Evolutionary conservation across 2,888 invertebrate genomes (phyloP), one percentile per base, ranked within the genome.

Genomic region (Lacanobia oleracea): DNA sequence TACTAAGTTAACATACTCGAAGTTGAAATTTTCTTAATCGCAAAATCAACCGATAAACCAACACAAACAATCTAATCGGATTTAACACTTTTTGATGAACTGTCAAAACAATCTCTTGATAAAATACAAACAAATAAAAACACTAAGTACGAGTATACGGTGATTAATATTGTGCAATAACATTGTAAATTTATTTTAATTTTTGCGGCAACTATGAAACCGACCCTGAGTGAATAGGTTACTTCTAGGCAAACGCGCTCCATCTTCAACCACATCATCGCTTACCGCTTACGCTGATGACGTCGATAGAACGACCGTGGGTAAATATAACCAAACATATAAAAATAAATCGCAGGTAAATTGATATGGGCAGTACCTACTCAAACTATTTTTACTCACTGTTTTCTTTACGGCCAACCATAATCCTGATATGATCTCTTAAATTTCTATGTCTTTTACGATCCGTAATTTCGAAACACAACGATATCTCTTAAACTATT

Each of bases 271-370:
- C n/a, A n/a, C n/a, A n/a, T n/a, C n/a, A n/a, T n/a, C n/a, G n/a
- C n/a, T n/a, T n/a, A n/a, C n/a, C n/a, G n/a, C n/a, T n/a, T n/a
- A n/a, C n/a, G n/a, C n/a, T n/a, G n/a, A n/a, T n/a, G 75, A 72
- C 72, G 54, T 75, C 33, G 45, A 51, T 67, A 27, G 43, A 76
- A 40, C 37, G 67, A 40, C 51, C 59, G 16, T 51, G 48, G 14
- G 51, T 59, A 51, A 57, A 75, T 66, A 66, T 76, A 37, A 23
- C 12, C 37, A 16, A 64, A 53, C 43, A 60, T 37, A 75, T 48
- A 59, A 73, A 53, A 66, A 66, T 56, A 73, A 67, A 57, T 45
- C n/a, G 21, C 48, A 64, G 53, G 78, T 78, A 43, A 63, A 70
- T 45, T 61, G 37, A 27, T 65, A 56, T 48, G 40, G 23, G 61